Conservation (phyloP, 2,797 vertebrate genomes). For the Myiotriccus ornatus region DNA sequence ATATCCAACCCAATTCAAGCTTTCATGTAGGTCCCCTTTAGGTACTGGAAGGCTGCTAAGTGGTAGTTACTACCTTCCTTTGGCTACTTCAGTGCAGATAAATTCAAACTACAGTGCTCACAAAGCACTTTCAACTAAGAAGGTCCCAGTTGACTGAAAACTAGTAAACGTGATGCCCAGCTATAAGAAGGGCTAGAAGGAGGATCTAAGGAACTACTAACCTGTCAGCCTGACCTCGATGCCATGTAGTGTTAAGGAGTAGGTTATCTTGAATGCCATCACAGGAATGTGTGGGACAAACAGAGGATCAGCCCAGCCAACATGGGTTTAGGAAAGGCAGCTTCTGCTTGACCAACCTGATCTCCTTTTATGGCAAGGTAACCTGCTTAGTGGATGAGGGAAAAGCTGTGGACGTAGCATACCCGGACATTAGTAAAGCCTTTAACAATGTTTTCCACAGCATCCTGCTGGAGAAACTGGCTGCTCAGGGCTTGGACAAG, state of each 20-base stretch:
- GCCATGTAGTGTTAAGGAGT: fast-evolving
- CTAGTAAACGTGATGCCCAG: background rate
- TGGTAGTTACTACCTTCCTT: background rate
- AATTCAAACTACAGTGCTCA: background rate
- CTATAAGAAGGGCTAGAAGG: background rate
- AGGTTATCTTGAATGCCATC: background rate
- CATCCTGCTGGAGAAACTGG: background rate
- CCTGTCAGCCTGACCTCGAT: fast-evolving
- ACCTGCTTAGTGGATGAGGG: background rate
- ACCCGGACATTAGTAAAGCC: background rate
- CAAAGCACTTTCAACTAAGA: background rate
- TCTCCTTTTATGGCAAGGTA: background rate
- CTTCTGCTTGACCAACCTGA: background rate
- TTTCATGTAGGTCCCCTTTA: background rate
- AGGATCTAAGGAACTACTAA: background rate
- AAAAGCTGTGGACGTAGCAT: background rate
- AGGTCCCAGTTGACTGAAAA: background rate
- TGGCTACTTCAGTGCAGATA: background rate
- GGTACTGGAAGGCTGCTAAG: background rate
- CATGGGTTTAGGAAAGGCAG: background rate
- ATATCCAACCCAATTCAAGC: background rate
- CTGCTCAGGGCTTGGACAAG: background rate
- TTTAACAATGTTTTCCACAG: background rate
- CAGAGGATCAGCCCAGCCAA: background rate
- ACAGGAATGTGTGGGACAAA: fast-evolving